Conservation (phyloP, 2,113 vertebrate genomes). For the Oncorhynchus tshawytscha region DNA sequence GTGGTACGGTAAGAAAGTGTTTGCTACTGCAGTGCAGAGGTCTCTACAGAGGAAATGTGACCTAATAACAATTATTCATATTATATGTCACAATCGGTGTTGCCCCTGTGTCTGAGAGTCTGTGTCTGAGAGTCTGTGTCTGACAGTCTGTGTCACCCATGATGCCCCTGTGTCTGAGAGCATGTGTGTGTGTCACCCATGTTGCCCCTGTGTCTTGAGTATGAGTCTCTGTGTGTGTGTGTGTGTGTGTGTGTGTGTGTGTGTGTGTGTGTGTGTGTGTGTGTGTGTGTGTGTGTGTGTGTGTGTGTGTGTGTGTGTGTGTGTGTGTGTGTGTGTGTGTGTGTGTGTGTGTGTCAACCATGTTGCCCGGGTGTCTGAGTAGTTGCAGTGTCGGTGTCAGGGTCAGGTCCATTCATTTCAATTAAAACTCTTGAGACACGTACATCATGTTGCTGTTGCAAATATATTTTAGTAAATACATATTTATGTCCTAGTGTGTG, state of each 20-base stretch:
- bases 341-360: background rate
- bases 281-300: constrained; percentile 14
- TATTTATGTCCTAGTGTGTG: too few species aligned
- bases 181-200: too few species aligned
- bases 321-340: constrained; percentile 7
- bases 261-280: too few species aligned
- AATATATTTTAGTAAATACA: too few species aligned
- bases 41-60: constrained; percentile 32
- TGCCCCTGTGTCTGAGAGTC: constrained; percentile 5
- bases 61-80: constrained; percentile 51
- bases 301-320: too few species aligned
- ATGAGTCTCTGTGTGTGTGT: background rate
- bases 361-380: background rate
- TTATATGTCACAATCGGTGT: constrained; percentile 10
- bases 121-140: background rate
- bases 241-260: too few species aligned
- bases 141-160: too few species aligned
- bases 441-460: too few species aligned
- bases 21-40: background rate
- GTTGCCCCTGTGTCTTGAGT: constrained; percentile 7
- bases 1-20: background rate
- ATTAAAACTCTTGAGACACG: background rate
- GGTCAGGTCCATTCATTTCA: constrained; percentile 52
- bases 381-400: constrained; percentile 43
- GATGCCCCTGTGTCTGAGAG: too few species aligned